These are phyloP conservation scores for Ricordea florida DNA, from an alignment of 92 coral and sea anemone genomes.

Conservation along the genomic window DNA sequence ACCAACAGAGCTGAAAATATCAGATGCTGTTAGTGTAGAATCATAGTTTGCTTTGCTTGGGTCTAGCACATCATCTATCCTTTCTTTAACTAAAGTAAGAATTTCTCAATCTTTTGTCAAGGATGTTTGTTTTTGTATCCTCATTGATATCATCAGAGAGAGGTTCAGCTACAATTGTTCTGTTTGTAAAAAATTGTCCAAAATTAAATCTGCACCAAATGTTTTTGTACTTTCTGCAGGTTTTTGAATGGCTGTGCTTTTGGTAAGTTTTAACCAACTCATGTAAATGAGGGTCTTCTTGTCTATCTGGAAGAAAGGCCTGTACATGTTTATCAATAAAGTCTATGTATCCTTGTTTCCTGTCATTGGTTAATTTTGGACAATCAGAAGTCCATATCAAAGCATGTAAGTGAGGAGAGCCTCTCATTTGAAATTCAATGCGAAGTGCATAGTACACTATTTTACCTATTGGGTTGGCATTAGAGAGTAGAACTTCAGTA, in stretches of 20 bases:
- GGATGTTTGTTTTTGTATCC: slow-evolving; percentile 16
- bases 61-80: slow-evolving; percentile 47
- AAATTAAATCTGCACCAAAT: slow-evolving; percentile 50
- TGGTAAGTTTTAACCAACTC: slow-evolving; percentile 57
- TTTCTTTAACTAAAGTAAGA: slow-evolving; percentile 53
- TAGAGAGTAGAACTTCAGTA: slow-evolving; percentile 41
- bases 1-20: slow-evolving; percentile 37
- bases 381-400: slow-evolving; percentile 53
- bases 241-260: slow-evolving; percentile 41
- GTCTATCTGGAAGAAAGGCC: slow-evolving; percentile 53
- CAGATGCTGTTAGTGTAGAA: slow-evolving; percentile 53
- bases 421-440: slow-evolving; percentile 50
- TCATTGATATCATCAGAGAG: slow-evolving; percentile 42
- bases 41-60: slow-evolving; percentile 63
- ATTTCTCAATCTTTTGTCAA: slow-evolving; percentile 49
- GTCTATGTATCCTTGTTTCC: slow-evolving; percentile 36
- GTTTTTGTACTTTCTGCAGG: slow-evolving; percentile 41
- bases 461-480: slow-evolving; percentile 45
- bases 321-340: slow-evolving; percentile 58
- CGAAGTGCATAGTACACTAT: slow-evolving; percentile 53
- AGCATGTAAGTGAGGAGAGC: slow-evolving; percentile 51
- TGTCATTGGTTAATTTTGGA: slow-evolving; percentile 49
- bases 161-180: slow-evolving; percentile 48
- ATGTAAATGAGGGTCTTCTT: slow-evolving; percentile 55
- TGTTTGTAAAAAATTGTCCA: slow-evolving; percentile 57